Percentiles rank a stretch among this genome's conserved stretches.
Evolutionary conservation across 2,113 vertebrate species (phyloP).

Genomic region (Planiliza haematocheilus): DNA sequence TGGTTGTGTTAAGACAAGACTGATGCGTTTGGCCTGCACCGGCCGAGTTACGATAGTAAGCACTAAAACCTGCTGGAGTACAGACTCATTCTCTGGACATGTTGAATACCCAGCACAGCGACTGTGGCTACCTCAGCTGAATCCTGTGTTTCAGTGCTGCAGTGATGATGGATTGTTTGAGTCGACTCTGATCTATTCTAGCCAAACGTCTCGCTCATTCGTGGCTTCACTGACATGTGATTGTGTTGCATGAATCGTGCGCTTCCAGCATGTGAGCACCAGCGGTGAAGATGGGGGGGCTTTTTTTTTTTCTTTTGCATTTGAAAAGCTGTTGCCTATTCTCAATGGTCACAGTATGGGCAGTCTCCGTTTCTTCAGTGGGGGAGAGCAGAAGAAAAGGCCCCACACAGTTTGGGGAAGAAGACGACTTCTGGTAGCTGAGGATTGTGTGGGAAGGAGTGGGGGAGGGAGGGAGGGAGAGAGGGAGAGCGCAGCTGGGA

Average conservation of each 20-base stretch:
- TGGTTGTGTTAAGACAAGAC: conserved; percentile 48
- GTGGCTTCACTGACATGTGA: conserved; percentile 20
- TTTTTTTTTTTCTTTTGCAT: conserved; percentile 33
- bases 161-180: conserved; percentile 8
- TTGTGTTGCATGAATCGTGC: conserved; percentile 25
- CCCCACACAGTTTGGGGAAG: conserved; percentile 49
- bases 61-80: conserved; percentile 26
- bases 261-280: conserved; percentile 22
- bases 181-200: conserved; percentile 25
- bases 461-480: background rate
- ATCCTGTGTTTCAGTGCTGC: conserved; percentile 5
- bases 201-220: conserved; percentile 21
- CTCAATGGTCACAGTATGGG: conserved; percentile 49
- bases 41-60: conserved; percentile 26
- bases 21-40: conserved; percentile 45
- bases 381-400: conserved; percentile 35
- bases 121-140: background rate
- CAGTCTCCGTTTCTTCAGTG: conserved; percentile 40
- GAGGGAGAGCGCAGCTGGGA: conserved; percentile 42
- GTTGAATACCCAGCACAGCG: conserved; percentile 10
- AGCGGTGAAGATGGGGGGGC: conserved; percentile 16
- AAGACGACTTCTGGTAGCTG: conserved; percentile 24
- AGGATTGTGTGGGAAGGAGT: conserved; percentile 11
- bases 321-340: conserved; percentile 47
- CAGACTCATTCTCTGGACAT: conserved; percentile 4